Evolutionary conservation across 2,888 invertebrate species (phyloP), one percentile per base, ranked within the genome.

Genomic region (Ashinkailepas kermadecensis): DNA sequence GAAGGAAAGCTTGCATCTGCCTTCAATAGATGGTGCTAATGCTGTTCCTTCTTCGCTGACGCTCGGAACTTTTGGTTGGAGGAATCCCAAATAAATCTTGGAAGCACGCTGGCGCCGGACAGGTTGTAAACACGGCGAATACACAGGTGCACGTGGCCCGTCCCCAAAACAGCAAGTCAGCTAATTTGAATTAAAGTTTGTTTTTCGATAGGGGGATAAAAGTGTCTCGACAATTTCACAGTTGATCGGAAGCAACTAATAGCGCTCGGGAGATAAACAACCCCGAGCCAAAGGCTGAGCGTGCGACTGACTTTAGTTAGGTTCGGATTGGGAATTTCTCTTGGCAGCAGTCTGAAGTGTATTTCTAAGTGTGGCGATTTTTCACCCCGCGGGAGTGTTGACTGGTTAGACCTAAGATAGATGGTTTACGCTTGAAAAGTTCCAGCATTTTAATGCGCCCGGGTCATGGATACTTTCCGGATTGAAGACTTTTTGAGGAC

Each of bases 391-490:
- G 74, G 56, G 54, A 56, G 74, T 74, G 74, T 74, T 74, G 74
- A 74, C 74, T 74, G 56, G 39, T 70, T 11, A 21, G 23, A 56
- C 54, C 39, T 21, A 74, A 74, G 74, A 74, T 74, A 74, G 56
- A 74, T 74, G 74, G 56, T 54, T 56, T 74, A 56, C 56, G 74
- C 74, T 74, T 54, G 54, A 56, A 74, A 56, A 56, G 21, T 56
- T 74, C 74, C 74, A 74, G 74, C 74, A 74, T 74, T 74, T 74
- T 74, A 56, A 74, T 74, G 74, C 56, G 23, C 54, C 56, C 74
- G 74, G 74, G 74, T 74, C 74, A 74, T 74, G 74, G 74, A 74
- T 74, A 74, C 74, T 74, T 74, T 74, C 74, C 74, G 74, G 74
- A 74, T 74, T 74, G 74, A 74, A 54, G 74, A 74, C 74, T 74